Base-by-base conservation (phyloP, 2,113 vertebrate genomes). In the Myrmophylax atrothorax region DNA sequence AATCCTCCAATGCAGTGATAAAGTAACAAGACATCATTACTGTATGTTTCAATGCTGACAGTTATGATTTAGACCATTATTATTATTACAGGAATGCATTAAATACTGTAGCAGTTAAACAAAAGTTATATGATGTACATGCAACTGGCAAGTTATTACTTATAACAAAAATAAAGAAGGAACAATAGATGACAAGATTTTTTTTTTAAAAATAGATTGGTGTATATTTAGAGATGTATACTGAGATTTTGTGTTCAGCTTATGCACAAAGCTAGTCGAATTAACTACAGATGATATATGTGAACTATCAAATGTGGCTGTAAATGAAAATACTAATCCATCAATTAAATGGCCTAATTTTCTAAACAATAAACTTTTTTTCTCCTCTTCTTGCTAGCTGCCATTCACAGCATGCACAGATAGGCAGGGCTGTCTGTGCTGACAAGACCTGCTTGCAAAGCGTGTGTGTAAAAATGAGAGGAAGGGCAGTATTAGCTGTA, bases 301-400 rank as follows among this genome's bases (percentile, higher is more conserved):
- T 79, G 33, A 74, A 52, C 66, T 44, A 35, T 75, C 69, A 56
- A 60, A 47, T 56, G 9, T 6, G 7, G 4, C 56, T 85, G 20
- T 50, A 88, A 88, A 55, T 60, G 18, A 86, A 80, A 92, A 88
- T 69, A 85, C 12, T 58, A 73, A 70, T 92, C 53, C 59, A 44
- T 73, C 59, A 83, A 80, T 69, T 73, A 68, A 80, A 82, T 80
- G 22, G n/a, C 19, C 23, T 83, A 37, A 66, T 90, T 94, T 89
- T 80, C 46, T 85, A 53, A 50, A 42, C 33, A 72, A 53, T 66
- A 23, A 69, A 40, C 8, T 78, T 35, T 40, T 79, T 69, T 26
- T 55, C 53, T 62, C 38, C 16, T 46, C 14, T 50, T 14, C 8
- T 73, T 79, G 28, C 17, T 89, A 38, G 15, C n/a, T 91, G 69